Conservation (phyloP, 1,140 invertebrate species). For the Zophobas morio region DNA sequence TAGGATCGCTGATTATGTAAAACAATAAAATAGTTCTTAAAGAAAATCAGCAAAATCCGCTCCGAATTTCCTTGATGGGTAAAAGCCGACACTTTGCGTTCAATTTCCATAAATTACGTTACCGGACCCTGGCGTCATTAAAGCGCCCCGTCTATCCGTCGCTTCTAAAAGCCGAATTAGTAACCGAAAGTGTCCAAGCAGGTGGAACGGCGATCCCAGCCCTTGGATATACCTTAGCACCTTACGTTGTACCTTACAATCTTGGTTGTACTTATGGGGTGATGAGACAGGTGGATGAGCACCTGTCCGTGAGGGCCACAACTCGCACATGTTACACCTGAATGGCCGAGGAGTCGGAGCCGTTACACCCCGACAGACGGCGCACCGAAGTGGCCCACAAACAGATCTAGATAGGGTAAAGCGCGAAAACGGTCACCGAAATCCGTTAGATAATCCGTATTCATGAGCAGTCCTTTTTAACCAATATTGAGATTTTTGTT, state of each 20-base stretch:
- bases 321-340: constrained; percentile 41
- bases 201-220: constrained; percentile 31
- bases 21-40: no score
- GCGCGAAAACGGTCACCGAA: constrained; percentile 11
- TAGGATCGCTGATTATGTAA: no score
- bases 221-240: constrained; percentile 37
- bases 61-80: background rate
- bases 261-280: constrained; percentile 35
- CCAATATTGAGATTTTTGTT: no score
- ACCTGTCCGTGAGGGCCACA: constrained; percentile 34
- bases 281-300: constrained; percentile 40
- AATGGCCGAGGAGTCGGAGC: constrained; percentile 18
- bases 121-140: constrained; percentile 19
- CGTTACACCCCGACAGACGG: constrained; percentile 31
- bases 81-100: constrained; percentile 7
- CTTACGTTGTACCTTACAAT: constrained; percentile 36
- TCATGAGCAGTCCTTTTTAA: no score
- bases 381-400: background rate
- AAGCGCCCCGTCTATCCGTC: constrained; percentile 12
- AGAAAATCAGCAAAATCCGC: no score
- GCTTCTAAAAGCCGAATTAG: constrained; percentile 22
- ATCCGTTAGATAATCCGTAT: background rate
- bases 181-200: constrained; percentile 41
- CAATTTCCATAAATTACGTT: constrained; percentile 40
- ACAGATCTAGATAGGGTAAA: constrained; percentile 4